A percentile compares a stretch with the other conserved stretches of the same genome.
These are phyloP conservation scores for Holacanthus passer DNA, from an alignment of 2,113 vertebrate genomes.

Conservation along the genomic window DNA sequence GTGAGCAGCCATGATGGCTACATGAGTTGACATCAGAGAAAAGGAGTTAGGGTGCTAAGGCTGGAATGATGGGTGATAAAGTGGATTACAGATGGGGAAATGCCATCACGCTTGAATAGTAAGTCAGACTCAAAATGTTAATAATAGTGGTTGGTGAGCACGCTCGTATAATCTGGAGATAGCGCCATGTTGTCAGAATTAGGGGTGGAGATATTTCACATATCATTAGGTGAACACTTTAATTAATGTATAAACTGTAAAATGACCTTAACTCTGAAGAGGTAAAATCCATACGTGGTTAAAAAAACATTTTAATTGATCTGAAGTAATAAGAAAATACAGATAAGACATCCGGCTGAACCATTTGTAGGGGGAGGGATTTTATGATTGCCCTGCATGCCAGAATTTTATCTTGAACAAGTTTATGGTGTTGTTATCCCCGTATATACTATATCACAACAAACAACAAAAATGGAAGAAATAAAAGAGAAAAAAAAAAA, in stretches of 20 bases:
- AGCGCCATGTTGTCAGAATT: conserved; percentile 50
- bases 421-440: conserved; percentile 59
- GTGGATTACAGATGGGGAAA: conserved; percentile 80
- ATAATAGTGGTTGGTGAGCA: conserved; percentile 62
- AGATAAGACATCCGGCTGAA: conserved; percentile 6
- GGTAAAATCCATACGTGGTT: background rate
- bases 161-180: conserved; percentile 54
- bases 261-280: background rate
- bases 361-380: conserved; percentile 21
- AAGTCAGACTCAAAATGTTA: conserved; percentile 67
- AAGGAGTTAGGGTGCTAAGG: conserved; percentile 81
- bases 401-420: conserved; percentile 50
- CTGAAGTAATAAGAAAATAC: conserved; percentile 16
- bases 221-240: conserved; percentile 21
- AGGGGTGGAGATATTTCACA: conserved; percentile 50
- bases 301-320: conserved; percentile 30
- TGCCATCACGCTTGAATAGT: conserved; percentile 71
- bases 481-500: conserved; percentile 69
- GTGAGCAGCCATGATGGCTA: conserved; percentile 87
- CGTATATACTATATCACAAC: conserved; percentile 63
- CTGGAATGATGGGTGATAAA: conserved; percentile 81
- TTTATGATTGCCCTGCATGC: conserved; percentile 45
- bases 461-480: conserved; percentile 76
- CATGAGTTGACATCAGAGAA: conserved; percentile 84
- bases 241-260: conserved; percentile 17